phyloP scores from a whole-genome alignment of 2,888 invertebrate species.

The Osmoderma eremita region DNA sequence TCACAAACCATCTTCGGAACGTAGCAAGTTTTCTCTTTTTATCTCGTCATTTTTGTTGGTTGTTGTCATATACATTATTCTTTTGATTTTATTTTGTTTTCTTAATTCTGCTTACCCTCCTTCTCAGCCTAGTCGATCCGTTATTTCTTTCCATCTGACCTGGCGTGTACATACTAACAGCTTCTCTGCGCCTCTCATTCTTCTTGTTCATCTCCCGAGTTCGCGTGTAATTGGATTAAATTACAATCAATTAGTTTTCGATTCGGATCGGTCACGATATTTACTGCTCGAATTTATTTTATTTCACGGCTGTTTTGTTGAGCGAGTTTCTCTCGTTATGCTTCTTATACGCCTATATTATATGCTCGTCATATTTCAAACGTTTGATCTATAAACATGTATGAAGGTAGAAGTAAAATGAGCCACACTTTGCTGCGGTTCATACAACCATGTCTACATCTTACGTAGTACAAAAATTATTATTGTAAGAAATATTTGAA shows the following conservation, averaged over 20 bases:
- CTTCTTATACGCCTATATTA: too few relatives aligned
- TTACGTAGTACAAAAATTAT: too few relatives aligned
- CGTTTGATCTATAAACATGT: too few relatives aligned
- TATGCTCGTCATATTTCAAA: too few relatives aligned
- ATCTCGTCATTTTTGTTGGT: background rate
- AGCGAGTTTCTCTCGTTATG: background rate
- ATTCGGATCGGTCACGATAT: conserved; percentile 35
- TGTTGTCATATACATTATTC: conserved; percentile 24
- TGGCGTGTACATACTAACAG: too few relatives aligned
- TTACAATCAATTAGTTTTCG: conserved; percentile 36
- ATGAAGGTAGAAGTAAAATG: too few relatives aligned
- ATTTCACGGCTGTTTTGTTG: background rate
- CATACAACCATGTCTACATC: too few relatives aligned
- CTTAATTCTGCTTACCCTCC: background rate
- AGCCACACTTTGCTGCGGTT: too few relatives aligned
- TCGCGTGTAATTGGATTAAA: conserved; percentile 36
- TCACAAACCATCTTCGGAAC: background rate
- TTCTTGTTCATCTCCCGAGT: conserved; percentile 22
- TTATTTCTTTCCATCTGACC: background rate
- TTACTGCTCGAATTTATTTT: conserved; percentile 28
- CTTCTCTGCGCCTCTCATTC: background rate
- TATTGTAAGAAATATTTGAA: too few relatives aligned
- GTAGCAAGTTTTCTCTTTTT: background rate
- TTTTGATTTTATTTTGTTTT: conserved; percentile 21
- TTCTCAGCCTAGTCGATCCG: background rate